Evolutionary conservation across 2,113 vertebrate species (phyloP).

Genomic region (Ictalurus furcatus): DNA sequence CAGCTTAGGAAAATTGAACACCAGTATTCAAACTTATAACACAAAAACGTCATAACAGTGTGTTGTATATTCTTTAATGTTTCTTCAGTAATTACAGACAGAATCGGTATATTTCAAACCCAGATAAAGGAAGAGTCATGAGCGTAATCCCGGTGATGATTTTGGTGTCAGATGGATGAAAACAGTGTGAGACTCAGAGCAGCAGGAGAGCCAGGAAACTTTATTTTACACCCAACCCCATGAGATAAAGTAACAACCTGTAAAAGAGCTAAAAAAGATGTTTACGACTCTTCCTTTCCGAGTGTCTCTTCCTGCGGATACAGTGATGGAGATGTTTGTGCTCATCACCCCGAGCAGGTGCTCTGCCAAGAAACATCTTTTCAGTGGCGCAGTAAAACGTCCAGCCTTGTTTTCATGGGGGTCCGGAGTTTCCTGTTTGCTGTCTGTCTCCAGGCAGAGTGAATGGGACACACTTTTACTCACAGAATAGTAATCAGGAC

Average conservation of each 20-base stretch:
- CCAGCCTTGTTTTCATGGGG: background rate
- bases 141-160: background rate
- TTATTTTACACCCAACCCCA: background rate
- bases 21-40: background rate
- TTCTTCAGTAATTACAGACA: background rate
- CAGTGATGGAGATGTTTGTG: background rate
- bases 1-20: background rate
- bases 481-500: conserved; percentile 7
- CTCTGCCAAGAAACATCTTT: conserved; percentile 1
- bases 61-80: background rate
- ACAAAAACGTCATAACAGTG: background rate
- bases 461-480: conserved; percentile 5
- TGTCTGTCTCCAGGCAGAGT: conserved; percentile 9
- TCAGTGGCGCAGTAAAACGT: background rate
- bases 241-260: background rate
- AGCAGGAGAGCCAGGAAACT: background rate
- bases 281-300: background rate
- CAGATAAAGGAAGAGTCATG: too few species aligned
- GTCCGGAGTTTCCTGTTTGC: conserved; percentile 9
- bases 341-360: background rate
- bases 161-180: background rate
- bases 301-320: background rate
- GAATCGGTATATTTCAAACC: background rate
- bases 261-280: background rate
- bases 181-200: background rate